These are phyloP conservation scores for Silurus meridionalis DNA, from an alignment of 2,113 vertebrate species.

Conservation along the genomic window DNA sequence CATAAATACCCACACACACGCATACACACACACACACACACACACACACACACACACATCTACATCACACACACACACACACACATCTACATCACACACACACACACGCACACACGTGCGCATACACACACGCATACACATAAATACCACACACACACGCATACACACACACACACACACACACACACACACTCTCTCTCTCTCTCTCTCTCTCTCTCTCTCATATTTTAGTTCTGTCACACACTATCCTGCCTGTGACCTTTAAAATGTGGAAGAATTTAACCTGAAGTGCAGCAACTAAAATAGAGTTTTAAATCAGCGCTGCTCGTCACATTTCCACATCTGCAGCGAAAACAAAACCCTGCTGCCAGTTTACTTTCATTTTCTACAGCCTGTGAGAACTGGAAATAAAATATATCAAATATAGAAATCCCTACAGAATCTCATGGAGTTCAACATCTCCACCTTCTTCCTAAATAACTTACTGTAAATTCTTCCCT, in stretches of 20 bases:
- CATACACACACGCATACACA: no score
- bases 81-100: no score
- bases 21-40: no score
- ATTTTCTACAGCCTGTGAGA: neutral
- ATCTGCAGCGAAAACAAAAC: neutral
- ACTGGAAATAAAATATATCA: neutral
- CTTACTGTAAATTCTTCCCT: neutral
- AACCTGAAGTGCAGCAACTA: conserved; percentile 25
- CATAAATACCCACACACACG: no score
- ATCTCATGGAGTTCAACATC: neutral
- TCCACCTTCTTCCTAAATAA: neutral
- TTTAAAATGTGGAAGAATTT: conserved; percentile 39
- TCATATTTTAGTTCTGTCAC: neutral
- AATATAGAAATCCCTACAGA: neutral
- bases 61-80: no score
- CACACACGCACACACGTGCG: no score
- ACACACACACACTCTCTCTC: neutral
- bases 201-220: neutral
- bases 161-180: no score
- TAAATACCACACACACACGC: no score
- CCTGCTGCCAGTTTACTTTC: neutral
- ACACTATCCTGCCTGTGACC: neutral
- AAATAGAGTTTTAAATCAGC: conserved; percentile 14
- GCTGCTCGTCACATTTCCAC: neutral
- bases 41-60: no score